Conservation (phyloP, 2,113 vertebrate species). For the Lipotes vexillifer region DNA sequence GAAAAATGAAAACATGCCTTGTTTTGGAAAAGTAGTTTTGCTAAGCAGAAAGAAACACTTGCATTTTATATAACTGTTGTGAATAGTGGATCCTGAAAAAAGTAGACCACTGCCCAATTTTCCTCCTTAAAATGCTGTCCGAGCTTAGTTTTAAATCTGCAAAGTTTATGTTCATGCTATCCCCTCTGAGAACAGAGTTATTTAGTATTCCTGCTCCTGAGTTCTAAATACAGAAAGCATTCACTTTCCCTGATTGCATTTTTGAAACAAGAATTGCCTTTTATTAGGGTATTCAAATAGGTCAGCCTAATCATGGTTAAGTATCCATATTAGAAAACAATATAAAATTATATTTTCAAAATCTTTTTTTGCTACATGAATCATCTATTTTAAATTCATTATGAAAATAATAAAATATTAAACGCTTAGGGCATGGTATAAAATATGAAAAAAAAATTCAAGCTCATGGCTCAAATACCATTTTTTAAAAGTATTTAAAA, state of each 20-base stretch:
- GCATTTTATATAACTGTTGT: not conserved
- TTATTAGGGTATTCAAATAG: not conserved
- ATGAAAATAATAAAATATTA: slow-evolving; percentile 48
- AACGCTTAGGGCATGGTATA: not conserved
- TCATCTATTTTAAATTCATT: slow-evolving; percentile 48
- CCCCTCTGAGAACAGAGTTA: not conserved
- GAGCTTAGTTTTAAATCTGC: not conserved
- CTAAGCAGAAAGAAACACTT: not conserved
- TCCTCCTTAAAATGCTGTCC: not conserved
- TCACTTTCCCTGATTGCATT: not conserved
- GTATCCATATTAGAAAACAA: not conserved
- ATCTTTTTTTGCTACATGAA: not conserved
- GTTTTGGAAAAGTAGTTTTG: not conserved
- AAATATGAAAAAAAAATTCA: slow-evolving; percentile 25
- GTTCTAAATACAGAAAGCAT: not conserved
- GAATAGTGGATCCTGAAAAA: not conserved
- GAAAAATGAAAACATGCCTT: not conserved
- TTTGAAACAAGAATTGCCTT: slow-evolving; percentile 33
- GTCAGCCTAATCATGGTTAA: not conserved
- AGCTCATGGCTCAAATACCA: not conserved
- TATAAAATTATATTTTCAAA: not conserved
- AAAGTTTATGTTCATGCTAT: not conserved
- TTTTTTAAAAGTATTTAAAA: not conserved
- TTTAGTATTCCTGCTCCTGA: not conserved
- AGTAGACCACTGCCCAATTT: not conserved